These are phyloP conservation scores for Sepioteuthis lessoniana DNA, from an alignment of 2,888 invertebrate species.

Conservation along the genomic window DNA sequence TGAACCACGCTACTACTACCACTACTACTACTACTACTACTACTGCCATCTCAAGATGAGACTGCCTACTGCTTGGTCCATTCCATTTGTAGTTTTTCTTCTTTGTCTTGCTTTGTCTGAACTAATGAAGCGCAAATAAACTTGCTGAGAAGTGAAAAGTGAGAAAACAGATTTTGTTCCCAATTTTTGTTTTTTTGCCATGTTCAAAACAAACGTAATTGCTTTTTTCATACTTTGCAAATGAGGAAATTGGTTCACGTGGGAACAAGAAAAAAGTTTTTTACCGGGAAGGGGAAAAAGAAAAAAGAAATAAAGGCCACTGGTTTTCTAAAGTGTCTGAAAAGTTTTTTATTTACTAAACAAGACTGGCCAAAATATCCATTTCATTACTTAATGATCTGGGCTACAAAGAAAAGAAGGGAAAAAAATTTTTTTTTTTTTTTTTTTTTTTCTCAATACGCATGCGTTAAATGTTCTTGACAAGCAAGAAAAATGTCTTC, in stretches of 20 bases:
- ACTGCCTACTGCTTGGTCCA: slow-evolving; percentile 6
- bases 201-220: background rate
- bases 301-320: background rate
- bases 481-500: background rate
- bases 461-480: background rate
- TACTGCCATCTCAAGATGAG: background rate
- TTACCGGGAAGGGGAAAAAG: background rate
- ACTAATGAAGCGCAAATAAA: background rate
- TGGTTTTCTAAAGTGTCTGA: too few relatives aligned
- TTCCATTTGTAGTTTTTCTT: background rate
- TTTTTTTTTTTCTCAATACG: too few relatives aligned
- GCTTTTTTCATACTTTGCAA: background rate
- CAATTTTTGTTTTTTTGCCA: background rate
- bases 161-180: background rate
- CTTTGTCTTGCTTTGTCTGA: background rate
- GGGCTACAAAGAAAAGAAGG: background rate
- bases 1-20: background rate
- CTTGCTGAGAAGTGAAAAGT: background rate
- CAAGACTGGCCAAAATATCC: background rate
- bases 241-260: too few relatives aligned
- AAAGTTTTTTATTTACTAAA: too few relatives aligned
- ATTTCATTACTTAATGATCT: background rate
- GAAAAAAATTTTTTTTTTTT: background rate
- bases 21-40: background rate
- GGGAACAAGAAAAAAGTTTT: background rate